Conservation (phyloP, 2,797 vertebrate species). For the Clamator glandarius region DNA sequence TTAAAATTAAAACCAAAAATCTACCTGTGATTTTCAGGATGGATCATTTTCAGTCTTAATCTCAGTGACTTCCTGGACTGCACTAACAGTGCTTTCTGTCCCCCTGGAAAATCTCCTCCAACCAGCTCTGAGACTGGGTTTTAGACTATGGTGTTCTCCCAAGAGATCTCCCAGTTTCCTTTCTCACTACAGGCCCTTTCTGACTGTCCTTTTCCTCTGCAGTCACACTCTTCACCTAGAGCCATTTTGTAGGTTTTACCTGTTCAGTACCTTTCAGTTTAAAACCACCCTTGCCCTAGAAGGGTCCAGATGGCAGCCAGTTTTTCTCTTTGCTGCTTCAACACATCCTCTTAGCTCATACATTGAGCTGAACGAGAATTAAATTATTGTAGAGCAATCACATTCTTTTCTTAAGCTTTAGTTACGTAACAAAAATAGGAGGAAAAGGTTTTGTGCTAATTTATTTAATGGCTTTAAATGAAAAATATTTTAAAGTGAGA, state of each 20-base stretch:
- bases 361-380: background rate
- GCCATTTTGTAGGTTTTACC: background rate
- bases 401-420: background rate
- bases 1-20: background rate
- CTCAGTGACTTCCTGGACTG: background rate
- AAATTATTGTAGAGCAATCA: background rate
- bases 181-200: background rate
- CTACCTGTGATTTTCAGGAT: background rate
- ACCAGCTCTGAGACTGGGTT: fast-evolving
- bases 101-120: background rate
- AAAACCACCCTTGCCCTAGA: background rate
- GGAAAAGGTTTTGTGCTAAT: background rate
- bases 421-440: background rate
- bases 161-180: background rate
- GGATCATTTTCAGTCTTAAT: background rate
- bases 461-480: background rate
- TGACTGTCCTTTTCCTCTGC: background rate
- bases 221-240: background rate
- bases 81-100: background rate
- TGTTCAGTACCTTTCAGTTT: background rate
- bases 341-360: background rate
- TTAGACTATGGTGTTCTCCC: background rate
- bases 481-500: background rate
- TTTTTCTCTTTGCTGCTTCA: background rate
- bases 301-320: background rate